Conservation (phyloP, 1,140 invertebrate species). For the Monomorium pharaonis region DNA sequence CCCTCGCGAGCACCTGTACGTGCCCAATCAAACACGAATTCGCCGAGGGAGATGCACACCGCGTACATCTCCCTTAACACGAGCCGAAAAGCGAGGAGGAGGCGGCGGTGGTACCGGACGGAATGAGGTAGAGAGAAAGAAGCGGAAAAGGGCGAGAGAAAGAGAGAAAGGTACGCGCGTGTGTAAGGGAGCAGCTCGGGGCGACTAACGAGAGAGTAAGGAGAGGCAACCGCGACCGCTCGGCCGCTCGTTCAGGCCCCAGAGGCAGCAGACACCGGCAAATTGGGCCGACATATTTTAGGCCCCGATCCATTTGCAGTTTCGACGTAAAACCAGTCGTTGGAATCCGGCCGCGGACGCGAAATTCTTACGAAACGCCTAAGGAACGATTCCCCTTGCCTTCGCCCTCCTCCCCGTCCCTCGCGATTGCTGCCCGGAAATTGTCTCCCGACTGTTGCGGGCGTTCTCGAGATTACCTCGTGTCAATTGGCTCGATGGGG, state of each 20-base stretch:
- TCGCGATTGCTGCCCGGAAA: constrained; percentile 47
- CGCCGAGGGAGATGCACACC: constrained; percentile 42
- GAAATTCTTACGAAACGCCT: constrained; percentile 76
- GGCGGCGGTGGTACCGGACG: neutral
- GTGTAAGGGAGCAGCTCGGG: constrained; percentile 52
- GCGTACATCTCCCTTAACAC: constrained; percentile 68
- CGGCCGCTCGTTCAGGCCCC: constrained; percentile 49
- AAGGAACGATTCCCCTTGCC: constrained; percentile 67
- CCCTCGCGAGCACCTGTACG: constrained; percentile 60
- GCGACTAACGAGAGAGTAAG: constrained; percentile 72
- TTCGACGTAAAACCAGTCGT: constrained; percentile 78
- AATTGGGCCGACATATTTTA: constrained; percentile 79
- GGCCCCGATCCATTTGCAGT: constrained; percentile 75
- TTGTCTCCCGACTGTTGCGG: constrained; percentile 48
- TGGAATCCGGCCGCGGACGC: constrained; percentile 72
- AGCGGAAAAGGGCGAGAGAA: neutral
- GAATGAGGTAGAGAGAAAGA: neutral
- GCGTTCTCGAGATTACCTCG: constrained; percentile 44
- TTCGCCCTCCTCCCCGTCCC: neutral
- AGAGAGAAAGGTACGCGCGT: neutral
- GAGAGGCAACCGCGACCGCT: constrained; percentile 41
- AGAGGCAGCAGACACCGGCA: constrained; percentile 77
- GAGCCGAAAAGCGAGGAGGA: constrained; percentile 29
- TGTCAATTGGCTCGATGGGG: constrained; percentile 36
- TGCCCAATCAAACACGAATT: constrained; percentile 67